Evolutionary conservation across 2,888 invertebrate species (phyloP), one percentile per base, ranked within the genome.

Genomic region (Yponomeuta sedellus): DNA sequence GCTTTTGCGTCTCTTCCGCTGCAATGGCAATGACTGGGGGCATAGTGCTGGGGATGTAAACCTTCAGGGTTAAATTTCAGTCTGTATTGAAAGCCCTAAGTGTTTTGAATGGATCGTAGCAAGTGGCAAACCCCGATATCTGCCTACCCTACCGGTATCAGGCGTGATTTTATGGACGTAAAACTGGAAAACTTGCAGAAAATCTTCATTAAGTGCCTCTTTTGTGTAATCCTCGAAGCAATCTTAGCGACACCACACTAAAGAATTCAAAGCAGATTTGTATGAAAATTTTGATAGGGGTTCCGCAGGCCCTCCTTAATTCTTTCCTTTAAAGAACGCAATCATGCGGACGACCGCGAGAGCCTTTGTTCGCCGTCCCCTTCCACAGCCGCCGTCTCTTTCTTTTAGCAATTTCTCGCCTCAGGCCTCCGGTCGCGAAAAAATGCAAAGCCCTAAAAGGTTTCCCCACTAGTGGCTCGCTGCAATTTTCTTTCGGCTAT

Each of bases 321-420:
- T 52, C 44, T 8, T 59, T 20, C 59, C 20, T 73, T 77, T 75
- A 75, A 72, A 72, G 74, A 74, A 78, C 74, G 80, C 81, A 85
- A 85, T 82, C 83, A 83, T 78, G 83, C 79, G 80, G 71, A 76
- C 69, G 72, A 70, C 73, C 69, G 72, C 74, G 72, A 74, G 73
- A 74, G 74, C 74, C 75, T 73, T 77, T 77, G 79, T 81, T 78
- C 81, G 75, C 74, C 73, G 74, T 76, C 74, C 75, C 71, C 75
- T 74, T 71, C 66, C 44, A 16, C 44, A 16, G 44, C 25, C 10
- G 57, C 69, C 69, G 72, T 73, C 71, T 70, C 69, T 69, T 69
- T 77, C 74, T 75, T 77, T 80, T 79, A 81, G 82, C 82, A 85
- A 83, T 82, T 82, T 79, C 78, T 75, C 78, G 77, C 82, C 79